Evolutionary conservation across 2,888 invertebrate species (phyloP).

Genomic region (Augochlorella aurata): DNA sequence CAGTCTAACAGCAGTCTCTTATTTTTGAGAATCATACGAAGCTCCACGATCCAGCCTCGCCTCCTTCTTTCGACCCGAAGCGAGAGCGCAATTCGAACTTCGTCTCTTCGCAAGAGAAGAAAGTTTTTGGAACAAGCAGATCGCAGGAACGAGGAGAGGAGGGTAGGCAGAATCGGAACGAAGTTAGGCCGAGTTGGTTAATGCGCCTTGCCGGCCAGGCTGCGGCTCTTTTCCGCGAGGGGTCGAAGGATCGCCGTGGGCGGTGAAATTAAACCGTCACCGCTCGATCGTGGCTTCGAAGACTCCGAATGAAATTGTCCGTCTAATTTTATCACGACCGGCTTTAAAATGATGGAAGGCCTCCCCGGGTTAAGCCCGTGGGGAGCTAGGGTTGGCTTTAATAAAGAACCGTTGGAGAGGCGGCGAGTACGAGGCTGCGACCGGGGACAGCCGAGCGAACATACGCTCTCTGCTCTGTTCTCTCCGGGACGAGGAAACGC

Average conservation of each 20-base stretch:
- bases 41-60: too few relatives aligned
- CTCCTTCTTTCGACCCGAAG: too few relatives aligned
- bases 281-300: slow-evolving; percentile 61
- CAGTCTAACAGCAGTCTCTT: too few relatives aligned
- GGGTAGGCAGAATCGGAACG: slow-evolving; percentile 18
- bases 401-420: slow-evolving; percentile 59
- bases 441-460: slow-evolving; percentile 18
- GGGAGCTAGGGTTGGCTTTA: slow-evolving; percentile 57
- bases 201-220: slow-evolving; percentile 36
- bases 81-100: background rate
- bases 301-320: slow-evolving; percentile 78
- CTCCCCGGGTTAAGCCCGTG: slow-evolving; percentile 73
- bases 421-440: slow-evolving; percentile 11
- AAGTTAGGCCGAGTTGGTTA: slow-evolving; percentile 63
- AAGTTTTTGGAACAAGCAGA: background rate
- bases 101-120: background rate
- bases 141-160: background rate
- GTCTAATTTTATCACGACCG: slow-evolving; percentile 78
- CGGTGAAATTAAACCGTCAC: slow-evolving; percentile 73
- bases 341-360: slow-evolving; percentile 80
- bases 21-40: too few relatives aligned
- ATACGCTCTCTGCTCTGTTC: slow-evolving; percentile 19
- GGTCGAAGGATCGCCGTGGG: slow-evolving; percentile 62
- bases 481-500: slow-evolving; percentile 37
- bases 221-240: slow-evolving; percentile 48